These are phyloP conservation scores for Echeneis naucrates DNA, from an alignment of 2,797 vertebrate genomes.

Conservation along the genomic window DNA sequence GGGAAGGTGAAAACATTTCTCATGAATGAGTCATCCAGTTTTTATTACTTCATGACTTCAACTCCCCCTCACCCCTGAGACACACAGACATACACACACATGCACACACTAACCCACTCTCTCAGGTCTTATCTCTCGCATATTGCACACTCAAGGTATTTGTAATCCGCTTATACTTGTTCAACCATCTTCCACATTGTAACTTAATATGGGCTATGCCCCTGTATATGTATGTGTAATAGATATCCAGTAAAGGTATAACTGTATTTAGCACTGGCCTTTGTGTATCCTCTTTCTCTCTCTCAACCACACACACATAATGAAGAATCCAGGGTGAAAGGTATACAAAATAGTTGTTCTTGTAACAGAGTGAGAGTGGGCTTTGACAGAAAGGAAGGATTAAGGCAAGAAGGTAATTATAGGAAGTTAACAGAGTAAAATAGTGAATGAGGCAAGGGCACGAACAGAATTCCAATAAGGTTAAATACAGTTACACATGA, in stretches of 20 bases:
- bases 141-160: constrained; percentile 73
- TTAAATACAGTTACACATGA: not conserved
- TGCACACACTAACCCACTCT: constrained; percentile 21
- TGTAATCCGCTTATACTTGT: constrained; percentile 77
- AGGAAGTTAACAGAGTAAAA: constrained; percentile 8
- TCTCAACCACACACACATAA: not conserved
- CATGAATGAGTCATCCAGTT: constrained; percentile 60
- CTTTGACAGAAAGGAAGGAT: not conserved
- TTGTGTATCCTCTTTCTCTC: constrained; percentile 5
- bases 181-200: constrained; percentile 69
- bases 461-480: not conserved
- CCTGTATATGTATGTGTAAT: constrained; percentile 40
- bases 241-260: constrained; percentile 57
- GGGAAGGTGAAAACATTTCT: constrained; percentile 55
- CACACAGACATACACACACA: not conserved
- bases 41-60: constrained; percentile 27
- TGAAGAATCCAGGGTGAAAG: constrained; percentile 29
- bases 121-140: constrained; percentile 64
- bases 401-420: not conserved
- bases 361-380: constrained; percentile 3
- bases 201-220: constrained; percentile 61
- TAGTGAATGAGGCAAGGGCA: not conserved
- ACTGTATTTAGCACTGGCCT: constrained; percentile 51
- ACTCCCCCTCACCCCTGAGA: constrained; percentile 1
- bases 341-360: constrained; percentile 26